Evolutionary conservation across 1,140 invertebrate species (phyloP).

Genomic region (Gryon sp.): DNA sequence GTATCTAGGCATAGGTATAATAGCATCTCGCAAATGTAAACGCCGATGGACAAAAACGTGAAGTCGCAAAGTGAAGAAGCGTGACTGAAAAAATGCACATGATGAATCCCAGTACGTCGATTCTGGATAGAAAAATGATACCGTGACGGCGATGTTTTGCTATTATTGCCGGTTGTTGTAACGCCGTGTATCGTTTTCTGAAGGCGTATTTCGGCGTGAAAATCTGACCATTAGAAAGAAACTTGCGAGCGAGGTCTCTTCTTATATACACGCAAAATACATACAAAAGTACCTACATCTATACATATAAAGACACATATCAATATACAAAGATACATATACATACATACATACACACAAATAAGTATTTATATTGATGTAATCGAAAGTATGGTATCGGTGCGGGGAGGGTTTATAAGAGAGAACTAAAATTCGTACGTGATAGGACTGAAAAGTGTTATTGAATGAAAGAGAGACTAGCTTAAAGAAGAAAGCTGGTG

Average conservation of each 20-base stretch:
- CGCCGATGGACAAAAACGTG: too few relatives aligned
- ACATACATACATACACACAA: conserved; percentile 2
- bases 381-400: conserved; percentile 35
- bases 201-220: conserved; percentile 1
- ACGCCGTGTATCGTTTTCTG: not conserved
- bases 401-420: not conserved
- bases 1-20: too few relatives aligned
- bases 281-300: too few relatives aligned
- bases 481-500: conserved; percentile 17
- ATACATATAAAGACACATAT: too few relatives aligned
- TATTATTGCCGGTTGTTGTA: not conserved
- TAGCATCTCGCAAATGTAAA: too few relatives aligned
- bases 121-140: not conserved
- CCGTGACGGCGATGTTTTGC: conserved; percentile 2
- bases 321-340: too few relatives aligned
- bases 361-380: conserved; percentile 14
- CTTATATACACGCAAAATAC: too few relatives aligned
- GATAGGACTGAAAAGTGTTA: conserved; percentile 23
- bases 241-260: too few relatives aligned
- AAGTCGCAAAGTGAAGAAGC: too few relatives aligned
- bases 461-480: conserved; percentile 12
- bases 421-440: conserved; percentile 5
- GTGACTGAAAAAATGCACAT: not conserved
- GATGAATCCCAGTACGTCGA: too few relatives aligned
- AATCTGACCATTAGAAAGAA: conserved; percentile 5